Conservation (phyloP, 1,140 invertebrate species). For the Idris sp. region DNA sequence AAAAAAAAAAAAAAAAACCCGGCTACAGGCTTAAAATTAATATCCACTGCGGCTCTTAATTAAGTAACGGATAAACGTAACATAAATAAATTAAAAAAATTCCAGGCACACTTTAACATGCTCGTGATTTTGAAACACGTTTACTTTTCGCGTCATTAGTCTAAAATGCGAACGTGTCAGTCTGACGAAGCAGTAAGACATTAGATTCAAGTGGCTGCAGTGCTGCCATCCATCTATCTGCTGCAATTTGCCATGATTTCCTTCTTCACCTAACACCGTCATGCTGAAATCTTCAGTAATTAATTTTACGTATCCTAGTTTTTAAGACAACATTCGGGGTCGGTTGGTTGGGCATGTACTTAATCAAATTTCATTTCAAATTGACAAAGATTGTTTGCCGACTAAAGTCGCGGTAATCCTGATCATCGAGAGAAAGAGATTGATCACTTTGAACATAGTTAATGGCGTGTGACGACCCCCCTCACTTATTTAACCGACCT, state of each 20-base stretch:
- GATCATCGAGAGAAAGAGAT: constrained; percentile 61
- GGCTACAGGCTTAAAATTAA: constrained; percentile 17
- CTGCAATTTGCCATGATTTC: constrained; percentile 66
- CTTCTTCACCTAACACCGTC: constrained; percentile 46
- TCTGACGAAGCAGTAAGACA: constrained; percentile 65
- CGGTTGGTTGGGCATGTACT: constrained; percentile 61
- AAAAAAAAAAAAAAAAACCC: constrained; percentile 4
- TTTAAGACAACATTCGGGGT: constrained; percentile 67
- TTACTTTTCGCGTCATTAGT: constrained; percentile 67
- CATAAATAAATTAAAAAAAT: constrained; percentile 9
- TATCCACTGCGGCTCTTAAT: constrained; percentile 8
- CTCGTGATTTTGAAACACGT: too few species aligned
- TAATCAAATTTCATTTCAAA: constrained; percentile 74
- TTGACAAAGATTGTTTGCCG: constrained; percentile 73
- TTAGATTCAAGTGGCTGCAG: constrained; percentile 60
- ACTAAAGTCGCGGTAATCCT: constrained; percentile 57
- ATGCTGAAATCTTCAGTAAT: constrained; percentile 69
- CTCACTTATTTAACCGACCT: constrained; percentile 43
- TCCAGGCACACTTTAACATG: too few species aligned
- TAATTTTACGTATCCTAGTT: constrained; percentile 77
- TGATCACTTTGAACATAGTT: constrained; percentile 57
- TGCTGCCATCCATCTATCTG: constrained; percentile 66
- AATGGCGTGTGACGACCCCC: constrained; percentile 37
- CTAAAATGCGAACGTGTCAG: constrained; percentile 67
- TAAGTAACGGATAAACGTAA: constrained; percentile 5